Percentiles rank a stretch among this genome's conserved stretches.
phyloP scores from a whole-genome alignment of 2,888 invertebrate genomes.

The Eurytoma californica region DNA sequence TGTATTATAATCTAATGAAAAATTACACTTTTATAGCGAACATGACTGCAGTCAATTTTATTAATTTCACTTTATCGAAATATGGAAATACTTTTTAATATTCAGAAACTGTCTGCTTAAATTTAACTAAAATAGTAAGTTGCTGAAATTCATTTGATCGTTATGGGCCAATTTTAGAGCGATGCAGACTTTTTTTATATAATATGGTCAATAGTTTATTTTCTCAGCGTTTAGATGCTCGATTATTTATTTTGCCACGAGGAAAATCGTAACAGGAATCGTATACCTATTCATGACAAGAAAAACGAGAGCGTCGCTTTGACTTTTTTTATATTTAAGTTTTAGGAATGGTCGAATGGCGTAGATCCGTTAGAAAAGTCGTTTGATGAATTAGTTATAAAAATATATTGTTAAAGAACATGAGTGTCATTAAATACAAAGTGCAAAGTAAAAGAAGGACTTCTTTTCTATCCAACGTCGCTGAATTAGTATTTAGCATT shows the following conservation, averaged over 20 bases:
- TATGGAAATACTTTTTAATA: background rate
- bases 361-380: conserved; percentile 46
- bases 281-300: conserved; percentile 35
- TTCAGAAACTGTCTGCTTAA: conserved; percentile 15
- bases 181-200: conserved; percentile 11
- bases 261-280: conserved; percentile 30
- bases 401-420: conserved; percentile 62
- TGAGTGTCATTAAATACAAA: conserved; percentile 67
- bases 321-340: conserved; percentile 55
- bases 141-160: conserved; percentile 12
- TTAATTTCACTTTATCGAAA: background rate
- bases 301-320: conserved; percentile 51
- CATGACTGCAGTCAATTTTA: background rate
- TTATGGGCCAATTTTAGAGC: background rate
- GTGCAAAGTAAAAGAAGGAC: conserved; percentile 68
- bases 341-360: conserved; percentile 45
- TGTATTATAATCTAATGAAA: too few relatives aligned
- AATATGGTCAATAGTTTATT: conserved; percentile 65
- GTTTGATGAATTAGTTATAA: conserved; percentile 56
- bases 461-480: conserved; percentile 12
- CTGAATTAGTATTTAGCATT: conserved; percentile 8
- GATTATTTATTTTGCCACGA: conserved; percentile 57
- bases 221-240: conserved; percentile 62
- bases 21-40: background rate
- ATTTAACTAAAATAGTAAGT: background rate